Percentiles rank a stretch among this genome's conserved stretches.
Evolutionary conservation across 2,113 vertebrate genomes (phyloP).

Genomic region (Cyphomyrus discorhynchus): DNA sequence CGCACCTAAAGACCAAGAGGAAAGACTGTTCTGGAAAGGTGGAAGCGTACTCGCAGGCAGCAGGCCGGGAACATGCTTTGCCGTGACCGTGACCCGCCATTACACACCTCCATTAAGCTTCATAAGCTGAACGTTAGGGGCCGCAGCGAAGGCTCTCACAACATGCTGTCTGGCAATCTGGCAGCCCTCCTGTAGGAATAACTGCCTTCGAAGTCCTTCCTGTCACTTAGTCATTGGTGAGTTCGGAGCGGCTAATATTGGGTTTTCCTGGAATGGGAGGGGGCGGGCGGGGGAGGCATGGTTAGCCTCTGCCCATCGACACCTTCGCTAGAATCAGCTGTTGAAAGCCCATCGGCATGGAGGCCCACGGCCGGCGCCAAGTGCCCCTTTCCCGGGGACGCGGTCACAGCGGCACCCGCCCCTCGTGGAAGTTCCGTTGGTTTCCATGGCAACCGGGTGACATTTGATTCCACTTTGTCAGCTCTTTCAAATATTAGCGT

Average conservation of each 20-base stretch:
- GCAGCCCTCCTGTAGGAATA: not conserved
- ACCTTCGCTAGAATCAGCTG: not conserved
- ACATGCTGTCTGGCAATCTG: not conserved
- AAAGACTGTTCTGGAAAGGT: not conserved
- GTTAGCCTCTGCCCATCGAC: not conserved
- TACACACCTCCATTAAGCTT: not conserved
- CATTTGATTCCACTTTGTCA: conserved; percentile 18
- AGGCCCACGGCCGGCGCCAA: not conserved
- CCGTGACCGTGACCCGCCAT: not conserved
- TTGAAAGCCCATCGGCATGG: not conserved
- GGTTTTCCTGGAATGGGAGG: not conserved
- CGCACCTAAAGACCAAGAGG: not conserved
- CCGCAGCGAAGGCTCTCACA: not conserved
- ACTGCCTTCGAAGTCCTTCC: not conserved
- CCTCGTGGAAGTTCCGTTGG: conserved; percentile 18
- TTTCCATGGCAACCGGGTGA: conserved; percentile 43
- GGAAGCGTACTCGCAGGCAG: not conserved
- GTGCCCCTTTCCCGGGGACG: not conserved
- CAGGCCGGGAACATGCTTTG: not conserved
- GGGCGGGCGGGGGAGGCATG: not conserved
- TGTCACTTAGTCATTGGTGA: not conserved
- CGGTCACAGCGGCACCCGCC: not conserved
- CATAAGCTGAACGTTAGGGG: not conserved
- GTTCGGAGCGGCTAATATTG: not conserved
- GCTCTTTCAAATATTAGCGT: conserved; percentile 10